These are phyloP conservation scores for Champsocephalus gunnari DNA, from an alignment of 2,797 vertebrate genomes.

Conservation along the genomic window DNA sequence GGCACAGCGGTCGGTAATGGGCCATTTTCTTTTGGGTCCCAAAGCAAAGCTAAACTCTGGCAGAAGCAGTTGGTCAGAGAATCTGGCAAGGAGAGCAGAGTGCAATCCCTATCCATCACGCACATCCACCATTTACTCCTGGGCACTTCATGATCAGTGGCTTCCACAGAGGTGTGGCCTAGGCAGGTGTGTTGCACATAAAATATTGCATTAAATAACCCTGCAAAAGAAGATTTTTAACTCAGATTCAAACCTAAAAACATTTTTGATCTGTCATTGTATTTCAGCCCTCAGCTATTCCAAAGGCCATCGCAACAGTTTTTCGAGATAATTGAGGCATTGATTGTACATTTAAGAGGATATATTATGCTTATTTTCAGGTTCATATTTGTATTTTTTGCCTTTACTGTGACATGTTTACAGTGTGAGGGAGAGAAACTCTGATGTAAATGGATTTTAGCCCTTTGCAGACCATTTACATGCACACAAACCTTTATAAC, in stretches of 20 bases:
- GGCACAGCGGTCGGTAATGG: conserved; percentile 20
- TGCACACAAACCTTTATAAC: no score
- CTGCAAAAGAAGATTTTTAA: neutral
- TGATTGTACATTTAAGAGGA: no score
- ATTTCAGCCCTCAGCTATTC: neutral
- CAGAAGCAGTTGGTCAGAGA: conserved; percentile 48
- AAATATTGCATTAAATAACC: neutral
- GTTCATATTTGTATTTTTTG: no score
- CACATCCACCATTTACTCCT: conserved; percentile 43
- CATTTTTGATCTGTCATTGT: neutral
- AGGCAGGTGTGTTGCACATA: conserved; percentile 9
- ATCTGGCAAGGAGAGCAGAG: conserved; percentile 42
- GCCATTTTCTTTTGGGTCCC: conserved; percentile 38
- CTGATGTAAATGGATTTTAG: no score
- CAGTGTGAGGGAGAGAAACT: no score
- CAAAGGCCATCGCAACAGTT: no score
- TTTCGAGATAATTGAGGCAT: no score
- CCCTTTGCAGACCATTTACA: no score
- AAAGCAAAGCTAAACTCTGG: conserved; percentile 43
- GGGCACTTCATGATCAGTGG: conserved; percentile 37
- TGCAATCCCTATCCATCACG: conserved; percentile 49
- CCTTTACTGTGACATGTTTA: no score
- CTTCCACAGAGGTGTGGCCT: conserved; percentile 23
- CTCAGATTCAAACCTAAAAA: neutral
- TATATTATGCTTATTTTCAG: no score